A percentile compares a stretch with the other conserved stretches of the same genome.
Evolutionary conservation across 1,140 invertebrate genomes (phyloP).

Genomic region (Drosophila orosa): DNA sequence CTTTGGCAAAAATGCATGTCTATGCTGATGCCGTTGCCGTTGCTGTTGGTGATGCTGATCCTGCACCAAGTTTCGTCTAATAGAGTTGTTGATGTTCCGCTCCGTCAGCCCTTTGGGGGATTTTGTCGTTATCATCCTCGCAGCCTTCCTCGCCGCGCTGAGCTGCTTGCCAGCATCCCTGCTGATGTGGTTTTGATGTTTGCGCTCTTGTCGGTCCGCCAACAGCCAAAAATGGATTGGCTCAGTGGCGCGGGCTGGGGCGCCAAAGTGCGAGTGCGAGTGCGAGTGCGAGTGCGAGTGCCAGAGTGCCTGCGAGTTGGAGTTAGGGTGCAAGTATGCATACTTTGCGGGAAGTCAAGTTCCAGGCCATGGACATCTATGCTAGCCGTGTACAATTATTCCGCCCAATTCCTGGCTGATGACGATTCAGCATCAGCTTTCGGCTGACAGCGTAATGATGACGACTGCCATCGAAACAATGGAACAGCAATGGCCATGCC

Average conservation of each 20-base stretch:
- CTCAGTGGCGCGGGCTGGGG: constrained; percentile 11
- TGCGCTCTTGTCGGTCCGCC: constrained; percentile 57
- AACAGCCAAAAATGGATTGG: constrained; percentile 34
- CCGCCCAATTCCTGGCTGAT: constrained; percentile 61
- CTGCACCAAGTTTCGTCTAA: constrained; percentile 61
- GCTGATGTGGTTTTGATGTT: constrained; percentile 80
- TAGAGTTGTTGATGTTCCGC: constrained; percentile 76
- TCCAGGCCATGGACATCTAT: constrained; percentile 42
- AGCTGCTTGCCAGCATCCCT: constrained; percentile 15
- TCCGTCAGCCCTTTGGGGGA: constrained; percentile 72
- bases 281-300: constrained; percentile 18
- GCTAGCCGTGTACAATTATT: constrained; percentile 45
- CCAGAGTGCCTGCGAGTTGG: constrained; percentile 8
- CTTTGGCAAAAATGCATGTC: constrained; percentile 57
- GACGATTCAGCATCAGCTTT: constrained; percentile 59
- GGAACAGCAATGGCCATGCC: constrained; percentile 28
- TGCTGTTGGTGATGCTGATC: constrained; percentile 23
- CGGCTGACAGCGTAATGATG: constrained; percentile 74
- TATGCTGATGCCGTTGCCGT: constrained; percentile 11
- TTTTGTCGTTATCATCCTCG: constrained; percentile 60
- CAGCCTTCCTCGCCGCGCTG: constrained; percentile 30
- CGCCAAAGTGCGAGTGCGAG: constrained; percentile 22
- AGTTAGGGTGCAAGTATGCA: constrained; percentile 29
- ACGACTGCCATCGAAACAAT: constrained; percentile 65
- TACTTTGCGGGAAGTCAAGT: constrained; percentile 46